Percentiles rank a stretch among this genome's conserved stretches.
phyloP scores from a whole-genome alignment of 1,140 invertebrate species.

The Pseudomyrmex flavicornis region DNA sequence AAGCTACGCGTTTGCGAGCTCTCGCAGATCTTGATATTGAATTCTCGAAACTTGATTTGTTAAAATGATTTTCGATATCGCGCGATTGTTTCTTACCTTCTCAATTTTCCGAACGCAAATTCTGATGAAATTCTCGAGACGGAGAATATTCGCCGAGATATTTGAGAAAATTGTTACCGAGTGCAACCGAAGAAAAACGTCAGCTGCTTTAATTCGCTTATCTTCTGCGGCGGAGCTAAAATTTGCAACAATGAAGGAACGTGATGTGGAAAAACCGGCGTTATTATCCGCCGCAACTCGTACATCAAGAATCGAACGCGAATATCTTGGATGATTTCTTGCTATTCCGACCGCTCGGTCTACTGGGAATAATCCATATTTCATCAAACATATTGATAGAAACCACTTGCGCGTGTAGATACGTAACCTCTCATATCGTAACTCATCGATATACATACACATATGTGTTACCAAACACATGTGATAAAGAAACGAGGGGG shows the following conservation, averaged over 20 bases:
- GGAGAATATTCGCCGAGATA: not conserved
- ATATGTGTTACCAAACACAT: too few relatives aligned
- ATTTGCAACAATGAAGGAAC: slow-evolving; percentile 22
- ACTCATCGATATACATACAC: slow-evolving; percentile 20
- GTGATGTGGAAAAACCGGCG: slow-evolving; percentile 1
- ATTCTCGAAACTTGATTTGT: too few relatives aligned
- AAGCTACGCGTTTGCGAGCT: too few relatives aligned
- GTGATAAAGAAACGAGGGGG: not conserved
- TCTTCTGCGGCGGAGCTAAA: not conserved
- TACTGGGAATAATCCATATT: slow-evolving; percentile 80
- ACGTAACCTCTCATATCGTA: slow-evolving; percentile 35
- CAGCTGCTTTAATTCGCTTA: slow-evolving; percentile 24
- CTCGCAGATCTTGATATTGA: too few relatives aligned
- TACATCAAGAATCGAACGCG: slow-evolving; percentile 42
- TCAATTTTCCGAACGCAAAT: too few relatives aligned
- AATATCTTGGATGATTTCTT: slow-evolving; percentile 52
- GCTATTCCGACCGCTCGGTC: slow-evolving; percentile 56
- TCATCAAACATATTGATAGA: slow-evolving; percentile 78
- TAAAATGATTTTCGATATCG: too few relatives aligned
- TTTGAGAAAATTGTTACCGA: not conserved
- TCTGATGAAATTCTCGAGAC: not conserved
- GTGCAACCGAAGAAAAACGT: too few relatives aligned
- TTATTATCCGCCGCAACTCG: slow-evolving; percentile 18
- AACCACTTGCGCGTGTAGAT: slow-evolving; percentile 3
- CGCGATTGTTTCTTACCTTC: too few relatives aligned